phyloP scores from a whole-genome alignment of 2,113 vertebrate species.

The Cyprinus carpio region DNA sequence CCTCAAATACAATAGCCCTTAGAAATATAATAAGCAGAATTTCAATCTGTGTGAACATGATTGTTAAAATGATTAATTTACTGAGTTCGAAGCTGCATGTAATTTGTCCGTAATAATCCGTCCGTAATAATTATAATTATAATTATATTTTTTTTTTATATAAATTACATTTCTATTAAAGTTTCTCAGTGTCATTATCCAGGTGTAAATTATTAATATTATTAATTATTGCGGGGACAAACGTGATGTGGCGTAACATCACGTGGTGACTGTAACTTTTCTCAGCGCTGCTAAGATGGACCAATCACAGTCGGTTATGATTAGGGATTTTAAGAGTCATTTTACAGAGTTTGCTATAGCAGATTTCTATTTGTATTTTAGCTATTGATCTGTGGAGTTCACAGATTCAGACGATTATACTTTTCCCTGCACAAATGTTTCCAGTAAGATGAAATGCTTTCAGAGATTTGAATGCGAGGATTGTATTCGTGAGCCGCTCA shows the following conservation, averaged over 20 bases:
- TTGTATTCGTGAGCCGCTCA: not conserved
- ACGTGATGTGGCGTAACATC: not conserved
- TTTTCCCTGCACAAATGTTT: not conserved
- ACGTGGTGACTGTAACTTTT: not conserved
- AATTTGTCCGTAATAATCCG: not conserved
- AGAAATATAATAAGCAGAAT: not conserved
- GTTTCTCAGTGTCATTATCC: not conserved
- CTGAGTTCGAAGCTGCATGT: no score
- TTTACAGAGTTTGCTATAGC: accelerated
- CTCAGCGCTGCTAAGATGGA: not conserved
- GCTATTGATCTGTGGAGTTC: not conserved
- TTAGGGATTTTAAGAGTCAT: not conserved
- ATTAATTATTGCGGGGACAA: not conserved
- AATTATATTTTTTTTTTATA: no score
- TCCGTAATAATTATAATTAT: not conserved
- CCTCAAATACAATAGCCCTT: not conserved
- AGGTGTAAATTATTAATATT: not conserved
- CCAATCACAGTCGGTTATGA: not conserved
- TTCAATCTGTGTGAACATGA: no score
- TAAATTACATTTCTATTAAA: no score
- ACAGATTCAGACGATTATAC: not conserved
- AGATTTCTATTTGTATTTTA: not conserved
- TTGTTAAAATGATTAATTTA: no score
- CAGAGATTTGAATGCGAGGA: not conserved
- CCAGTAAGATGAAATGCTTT: not conserved